Evolutionary conservation across 2,888 invertebrate species (phyloP), one percentile per base, ranked within the genome.

Genomic region (Chrysomela aeneicollis): DNA sequence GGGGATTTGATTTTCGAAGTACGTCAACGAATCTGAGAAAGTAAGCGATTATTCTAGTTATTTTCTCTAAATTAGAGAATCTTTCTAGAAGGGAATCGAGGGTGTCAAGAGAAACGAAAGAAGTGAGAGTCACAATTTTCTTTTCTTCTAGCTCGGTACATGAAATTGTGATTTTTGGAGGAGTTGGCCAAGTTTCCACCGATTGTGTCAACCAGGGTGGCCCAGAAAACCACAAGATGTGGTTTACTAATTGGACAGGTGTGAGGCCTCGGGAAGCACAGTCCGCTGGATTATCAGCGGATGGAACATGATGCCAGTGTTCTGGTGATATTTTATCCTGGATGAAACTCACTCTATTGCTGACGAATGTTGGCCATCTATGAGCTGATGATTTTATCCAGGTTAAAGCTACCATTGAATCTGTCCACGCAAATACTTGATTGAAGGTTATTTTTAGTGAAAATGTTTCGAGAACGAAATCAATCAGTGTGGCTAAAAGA

Each of bases 291-390:
- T n/a, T 22, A 22, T 26, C 51, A 9, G 18, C n/a, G 2, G 51
- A n/a, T 17, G 15, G 6, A 6, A 51, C 30, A 26, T 51, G 15
- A 26, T 12, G n/a, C 51, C 51, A 51, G 6, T 4, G 19, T 22
- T 22, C 22, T 9, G 51, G 51, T 15, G 51, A 26, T 1, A 51
- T n/a, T 2, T 51, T 51, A 2, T 51, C 51, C 26, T 51, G 51
- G 15, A 51, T 51, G 12, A 9, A 22, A 4, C 26, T 50, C 3
- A 51, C 51, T 26, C 51, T 4, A 26, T 51, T 51, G 9, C 12
- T 12, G 15, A 51, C 51, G 12, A 51, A 51, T 52, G 19, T 26
- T 26, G 26, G 26, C 26, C 26, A 26, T 5, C 26, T 26, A 26
- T 26, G 26, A 6, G 51, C 1, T 15, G 22, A 10, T 5, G 51